A percentile compares a stretch with the other conserved stretches of the same genome.
These are phyloP conservation scores for Choloepus didactylus DNA, from an alignment of 2,797 vertebrate species.

Conservation along the genomic window DNA sequence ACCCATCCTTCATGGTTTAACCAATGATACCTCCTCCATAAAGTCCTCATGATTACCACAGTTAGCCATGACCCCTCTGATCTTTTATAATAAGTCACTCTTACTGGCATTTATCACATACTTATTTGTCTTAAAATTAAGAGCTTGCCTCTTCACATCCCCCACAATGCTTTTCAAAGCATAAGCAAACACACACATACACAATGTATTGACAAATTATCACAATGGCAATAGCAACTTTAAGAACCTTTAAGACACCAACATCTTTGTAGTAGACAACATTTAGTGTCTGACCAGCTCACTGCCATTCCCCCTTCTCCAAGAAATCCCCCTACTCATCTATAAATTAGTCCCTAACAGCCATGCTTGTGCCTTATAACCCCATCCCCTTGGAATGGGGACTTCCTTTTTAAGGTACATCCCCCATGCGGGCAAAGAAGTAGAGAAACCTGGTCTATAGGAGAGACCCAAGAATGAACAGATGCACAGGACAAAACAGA, in stretches of 20 bases:
- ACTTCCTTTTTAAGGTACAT: background rate
- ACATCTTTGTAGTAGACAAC: background rate
- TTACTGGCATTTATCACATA: background rate
- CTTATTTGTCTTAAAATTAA: constrained; percentile 7
- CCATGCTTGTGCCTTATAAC: background rate
- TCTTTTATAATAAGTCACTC: background rate
- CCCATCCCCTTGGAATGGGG: background rate
- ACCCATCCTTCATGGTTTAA: background rate
- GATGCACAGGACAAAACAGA: background rate
- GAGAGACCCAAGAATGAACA: background rate
- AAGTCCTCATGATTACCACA: background rate
- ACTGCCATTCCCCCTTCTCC: background rate
- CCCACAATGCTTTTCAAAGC: background rate
- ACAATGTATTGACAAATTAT: background rate
- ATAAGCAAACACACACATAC: background rate
- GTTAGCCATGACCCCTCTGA: background rate
- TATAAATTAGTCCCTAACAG: background rate
- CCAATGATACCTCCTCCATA: background rate
- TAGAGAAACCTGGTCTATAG: background rate
- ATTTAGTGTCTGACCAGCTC: background rate
- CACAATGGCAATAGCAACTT: background rate
- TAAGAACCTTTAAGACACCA: constrained; percentile 12
- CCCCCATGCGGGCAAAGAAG: background rate
- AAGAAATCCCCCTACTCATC: background rate
- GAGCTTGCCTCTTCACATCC: background rate